A percentile compares a stretch with the other conserved stretches of the same genome.
These are phyloP conservation scores for Rhagonycha lutea DNA, from an alignment of 2,888 invertebrate genomes.

Conservation along the genomic window DNA sequence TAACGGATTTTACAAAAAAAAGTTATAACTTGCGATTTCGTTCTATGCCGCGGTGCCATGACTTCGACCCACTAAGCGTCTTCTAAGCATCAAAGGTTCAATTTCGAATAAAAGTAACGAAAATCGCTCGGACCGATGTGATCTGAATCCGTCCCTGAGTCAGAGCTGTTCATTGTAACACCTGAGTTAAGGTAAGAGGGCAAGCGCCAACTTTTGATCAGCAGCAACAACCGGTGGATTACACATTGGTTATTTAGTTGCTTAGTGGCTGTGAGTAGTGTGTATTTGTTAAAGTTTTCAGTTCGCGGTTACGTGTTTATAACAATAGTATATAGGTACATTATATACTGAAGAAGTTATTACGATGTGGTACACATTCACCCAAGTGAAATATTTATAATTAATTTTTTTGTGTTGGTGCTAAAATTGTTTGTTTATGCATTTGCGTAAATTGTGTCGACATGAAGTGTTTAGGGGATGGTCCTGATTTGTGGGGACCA, in stretches of 20 bases:
- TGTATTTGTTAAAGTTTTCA: slow-evolving; percentile 3
- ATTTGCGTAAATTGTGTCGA: slow-evolving; percentile 36
- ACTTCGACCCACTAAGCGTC: no score
- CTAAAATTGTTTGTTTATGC: slow-evolving; percentile 6
- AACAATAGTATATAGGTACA: not conserved
- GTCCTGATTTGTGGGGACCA: slow-evolving; percentile 41
- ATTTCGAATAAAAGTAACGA: not conserved
- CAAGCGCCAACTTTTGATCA: slow-evolving; percentile 40
- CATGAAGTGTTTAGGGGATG: slow-evolving; percentile 45
- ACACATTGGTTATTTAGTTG: slow-evolving; percentile 33
- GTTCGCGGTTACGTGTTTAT: not conserved
- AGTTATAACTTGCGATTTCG: no score
- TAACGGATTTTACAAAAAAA: no score
- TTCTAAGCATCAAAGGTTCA: not conserved
- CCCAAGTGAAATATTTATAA: not conserved
- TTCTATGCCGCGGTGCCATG: no score
- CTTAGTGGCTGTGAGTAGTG: slow-evolving; percentile 35
- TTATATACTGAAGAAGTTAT: not conserved
- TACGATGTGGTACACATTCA: not conserved
- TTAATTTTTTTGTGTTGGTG: not conserved
- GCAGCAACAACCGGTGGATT: slow-evolving; percentile 26
- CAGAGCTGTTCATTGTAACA: slow-evolving; percentile 22
- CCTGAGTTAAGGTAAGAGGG: slow-evolving; percentile 34
- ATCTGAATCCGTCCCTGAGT: not conserved
- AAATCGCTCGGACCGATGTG: not conserved